Conservation (phyloP, 2,888 invertebrate species). For the Schizotus pectinicornis region DNA sequence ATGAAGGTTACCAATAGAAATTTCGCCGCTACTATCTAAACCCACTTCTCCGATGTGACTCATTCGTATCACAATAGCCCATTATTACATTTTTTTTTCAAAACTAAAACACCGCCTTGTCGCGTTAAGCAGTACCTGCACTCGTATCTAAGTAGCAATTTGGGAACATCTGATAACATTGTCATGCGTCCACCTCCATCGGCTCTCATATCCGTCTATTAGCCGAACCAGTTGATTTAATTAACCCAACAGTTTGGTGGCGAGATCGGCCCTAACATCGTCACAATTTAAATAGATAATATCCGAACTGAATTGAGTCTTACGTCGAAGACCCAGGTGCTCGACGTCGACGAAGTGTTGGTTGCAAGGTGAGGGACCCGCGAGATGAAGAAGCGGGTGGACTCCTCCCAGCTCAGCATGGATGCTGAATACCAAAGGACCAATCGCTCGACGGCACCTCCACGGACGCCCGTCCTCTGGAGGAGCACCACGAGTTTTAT, state of each 20-base stretch:
- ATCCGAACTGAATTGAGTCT: background rate
- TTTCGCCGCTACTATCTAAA: background rate
- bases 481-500: background rate
- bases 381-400: slow-evolving; percentile 41
- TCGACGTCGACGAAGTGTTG: slow-evolving; percentile 3
- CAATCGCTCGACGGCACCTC: slow-evolving; percentile 43
- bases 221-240: background rate
- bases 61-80: slow-evolving; percentile 3
- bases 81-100: slow-evolving; percentile 7
- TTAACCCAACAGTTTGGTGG: background rate
- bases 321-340: background rate
- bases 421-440: slow-evolving; percentile 57
- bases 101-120: slow-evolving; percentile 8
- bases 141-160: slow-evolving; percentile 8
- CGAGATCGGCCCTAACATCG: background rate
- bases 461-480: slow-evolving; percentile 19
- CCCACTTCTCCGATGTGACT: background rate
- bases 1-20: background rate
- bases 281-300: background rate
- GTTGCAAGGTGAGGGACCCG: slow-evolving; percentile 16
- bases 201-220: background rate
- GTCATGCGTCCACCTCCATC: background rate
- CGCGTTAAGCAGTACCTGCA: slow-evolving; percentile 3
- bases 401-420: slow-evolving; percentile 61
- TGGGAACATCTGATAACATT: slow-evolving; percentile 10